A percentile compares a stretch with the other conserved stretches of the same genome.
phyloP scores from a whole-genome alignment of 2,113 vertebrate genomes.

The Camelus dromedarius region DNA sequence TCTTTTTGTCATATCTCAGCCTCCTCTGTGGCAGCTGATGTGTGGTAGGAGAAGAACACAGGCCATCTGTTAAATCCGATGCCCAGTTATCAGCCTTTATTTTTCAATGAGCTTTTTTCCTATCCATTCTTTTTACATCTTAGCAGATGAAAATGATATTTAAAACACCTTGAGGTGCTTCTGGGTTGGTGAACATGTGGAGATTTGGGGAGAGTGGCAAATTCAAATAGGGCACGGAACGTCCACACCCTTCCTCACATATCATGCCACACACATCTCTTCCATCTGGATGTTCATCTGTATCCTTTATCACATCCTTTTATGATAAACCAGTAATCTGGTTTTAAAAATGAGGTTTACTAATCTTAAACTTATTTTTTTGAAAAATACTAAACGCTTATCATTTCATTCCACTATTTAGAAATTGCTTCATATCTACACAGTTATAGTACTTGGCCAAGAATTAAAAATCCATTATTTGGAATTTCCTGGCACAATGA shows the following conservation, averaged over 20 bases:
- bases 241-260: no score
- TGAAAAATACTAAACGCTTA: background rate
- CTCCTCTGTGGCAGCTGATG: background rate
- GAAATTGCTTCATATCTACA: background rate
- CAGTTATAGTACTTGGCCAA: background rate
- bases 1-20: background rate
- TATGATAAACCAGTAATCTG: background rate
- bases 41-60: background rate
- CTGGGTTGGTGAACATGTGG: background rate
- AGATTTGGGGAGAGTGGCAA: background rate
- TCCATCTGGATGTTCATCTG: background rate
- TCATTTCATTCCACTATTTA: background rate
- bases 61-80: background rate
- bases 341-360: background rate
- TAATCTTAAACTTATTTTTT: background rate
- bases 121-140: background rate
- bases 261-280: background rate
- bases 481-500: background rate
- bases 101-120: background rate
- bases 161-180: background rate
- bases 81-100: background rate
- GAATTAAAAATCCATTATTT: background rate
- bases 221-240: background rate
- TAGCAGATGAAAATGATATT: background rate
- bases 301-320: background rate